These are phyloP conservation scores for Phrixothrix hirtus DNA, from an alignment of 2,888 invertebrate species.

Conservation along the genomic window DNA sequence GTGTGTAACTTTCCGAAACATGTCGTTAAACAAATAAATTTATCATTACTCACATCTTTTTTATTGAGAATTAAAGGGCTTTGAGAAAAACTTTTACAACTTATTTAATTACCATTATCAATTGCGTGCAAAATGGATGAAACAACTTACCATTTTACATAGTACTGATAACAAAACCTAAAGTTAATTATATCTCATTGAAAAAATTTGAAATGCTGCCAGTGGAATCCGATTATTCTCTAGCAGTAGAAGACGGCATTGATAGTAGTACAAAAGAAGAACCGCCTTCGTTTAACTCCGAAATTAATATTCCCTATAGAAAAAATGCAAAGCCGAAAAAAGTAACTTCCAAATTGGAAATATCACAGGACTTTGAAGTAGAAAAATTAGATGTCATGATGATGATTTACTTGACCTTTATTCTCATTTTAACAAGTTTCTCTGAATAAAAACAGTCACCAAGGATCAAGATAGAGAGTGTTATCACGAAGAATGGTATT, in stretches of 20 bases:
- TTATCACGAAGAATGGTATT: slow-evolving; percentile 38
- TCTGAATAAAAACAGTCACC: slow-evolving; percentile 34
- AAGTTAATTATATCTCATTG: slow-evolving; percentile 34
- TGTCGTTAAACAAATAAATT: no score
- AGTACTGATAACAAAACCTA: slow-evolving; percentile 33
- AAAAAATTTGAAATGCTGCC: slow-evolving; percentile 21
- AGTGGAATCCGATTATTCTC: slow-evolving; percentile 30
- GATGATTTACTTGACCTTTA: slow-evolving; percentile 34
- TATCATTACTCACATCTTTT: no score
- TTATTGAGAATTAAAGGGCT: no score
- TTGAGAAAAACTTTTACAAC: no score
- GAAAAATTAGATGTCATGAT: slow-evolving; percentile 7
- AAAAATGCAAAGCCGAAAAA: slow-evolving; percentile 13
- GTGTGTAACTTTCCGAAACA: no score
- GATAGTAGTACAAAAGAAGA: slow-evolving; percentile 29
- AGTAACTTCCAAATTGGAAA: background rate
- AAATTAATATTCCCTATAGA: slow-evolving; percentile 3
- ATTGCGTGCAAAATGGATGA: no score
- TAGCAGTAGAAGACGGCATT: slow-evolving; percentile 19
- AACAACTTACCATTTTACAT: no score
- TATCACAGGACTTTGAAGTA: slow-evolving; percentile 11
- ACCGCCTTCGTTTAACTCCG: slow-evolving; percentile 26
- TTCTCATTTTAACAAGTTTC: slow-evolving; percentile 38
- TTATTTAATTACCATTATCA: no score
- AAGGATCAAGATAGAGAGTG: slow-evolving; percentile 38